These are phyloP conservation scores for Erynnis tages DNA, from an alignment of 2,888 invertebrate species.

Conservation along the genomic window DNA sequence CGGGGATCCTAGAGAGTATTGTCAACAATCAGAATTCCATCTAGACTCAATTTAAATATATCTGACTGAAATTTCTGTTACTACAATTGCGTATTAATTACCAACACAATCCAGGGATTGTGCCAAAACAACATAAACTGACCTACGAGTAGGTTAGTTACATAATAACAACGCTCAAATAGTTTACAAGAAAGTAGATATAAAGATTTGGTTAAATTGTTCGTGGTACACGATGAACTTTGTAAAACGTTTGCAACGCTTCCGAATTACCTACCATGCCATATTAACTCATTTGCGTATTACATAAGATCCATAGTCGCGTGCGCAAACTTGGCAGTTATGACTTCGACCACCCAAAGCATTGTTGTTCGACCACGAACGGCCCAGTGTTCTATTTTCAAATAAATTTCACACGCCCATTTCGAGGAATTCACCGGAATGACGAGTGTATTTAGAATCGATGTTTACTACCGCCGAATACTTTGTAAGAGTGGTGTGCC, in stretches of 20 bases:
- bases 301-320: constrained; percentile 1
- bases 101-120: too few relatives aligned
- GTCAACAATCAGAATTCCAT: too few relatives aligned
- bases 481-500: constrained; percentile 2
- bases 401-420: constrained; percentile 1
- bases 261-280: neutral
- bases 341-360: neutral
- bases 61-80: too few relatives aligned
- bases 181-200: too few relatives aligned
- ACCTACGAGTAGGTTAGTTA: too few relatives aligned
- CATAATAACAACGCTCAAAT: too few relatives aligned
- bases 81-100: too few relatives aligned
- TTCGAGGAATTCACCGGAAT: constrained; percentile 8
- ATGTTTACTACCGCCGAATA: constrained; percentile 1
- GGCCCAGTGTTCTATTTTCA: constrained; percentile 13
- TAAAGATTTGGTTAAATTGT: too few relatives aligned
- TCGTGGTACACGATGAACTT: constrained; percentile 1
- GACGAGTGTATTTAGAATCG: constrained; percentile 7
- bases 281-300: neutral
- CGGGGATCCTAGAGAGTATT: too few relatives aligned
- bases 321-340: constrained; percentile 18
- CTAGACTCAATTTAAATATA: too few relatives aligned
- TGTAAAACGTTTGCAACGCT: too few relatives aligned
- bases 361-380: constrained; percentile 6
- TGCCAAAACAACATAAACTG: too few relatives aligned